A percentile compares a stretch with the other conserved stretches of the same genome.
These are phyloP conservation scores for Orchestia grillus DNA, from an alignment of 1,140 invertebrate species.

Conservation along the genomic window DNA sequence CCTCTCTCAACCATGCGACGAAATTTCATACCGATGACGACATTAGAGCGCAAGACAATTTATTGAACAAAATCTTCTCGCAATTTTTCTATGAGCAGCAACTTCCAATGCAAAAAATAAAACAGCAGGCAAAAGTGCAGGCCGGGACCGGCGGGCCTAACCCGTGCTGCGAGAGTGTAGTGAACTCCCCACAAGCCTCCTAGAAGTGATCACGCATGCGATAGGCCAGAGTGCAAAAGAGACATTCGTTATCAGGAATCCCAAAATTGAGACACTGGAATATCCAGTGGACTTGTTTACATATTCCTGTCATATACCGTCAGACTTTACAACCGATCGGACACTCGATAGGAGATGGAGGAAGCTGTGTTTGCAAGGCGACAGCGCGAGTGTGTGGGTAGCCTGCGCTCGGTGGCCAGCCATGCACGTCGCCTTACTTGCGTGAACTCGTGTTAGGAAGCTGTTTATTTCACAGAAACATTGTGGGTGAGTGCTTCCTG, in stretches of 20 bases:
- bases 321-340: slow-evolving; percentile 30
- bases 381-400: not conserved
- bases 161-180: not conserved
- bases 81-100: no score
- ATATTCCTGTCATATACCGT: slow-evolving; percentile 50
- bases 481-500: not conserved
- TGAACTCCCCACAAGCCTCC: not conserved
- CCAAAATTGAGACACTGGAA: slow-evolving; percentile 52
- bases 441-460: not conserved
- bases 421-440: not conserved
- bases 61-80: no score
- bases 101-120: not conserved
- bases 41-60: no score
- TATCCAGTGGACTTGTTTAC: slow-evolving; percentile 54
- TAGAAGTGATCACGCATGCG: not conserved
- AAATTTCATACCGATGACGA: no score
- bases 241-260: slow-evolving; percentile 53
- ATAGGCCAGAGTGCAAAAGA: slow-evolving; percentile 23
- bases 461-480: not conserved
- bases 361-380: not conserved
- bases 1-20: no score
- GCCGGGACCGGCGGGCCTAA: not conserved
- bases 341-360: slow-evolving; percentile 22
- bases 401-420: not conserved
- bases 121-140: not conserved